Conservation (phyloP, 2,888 invertebrate species). For the Sabatieria punctata region DNA sequence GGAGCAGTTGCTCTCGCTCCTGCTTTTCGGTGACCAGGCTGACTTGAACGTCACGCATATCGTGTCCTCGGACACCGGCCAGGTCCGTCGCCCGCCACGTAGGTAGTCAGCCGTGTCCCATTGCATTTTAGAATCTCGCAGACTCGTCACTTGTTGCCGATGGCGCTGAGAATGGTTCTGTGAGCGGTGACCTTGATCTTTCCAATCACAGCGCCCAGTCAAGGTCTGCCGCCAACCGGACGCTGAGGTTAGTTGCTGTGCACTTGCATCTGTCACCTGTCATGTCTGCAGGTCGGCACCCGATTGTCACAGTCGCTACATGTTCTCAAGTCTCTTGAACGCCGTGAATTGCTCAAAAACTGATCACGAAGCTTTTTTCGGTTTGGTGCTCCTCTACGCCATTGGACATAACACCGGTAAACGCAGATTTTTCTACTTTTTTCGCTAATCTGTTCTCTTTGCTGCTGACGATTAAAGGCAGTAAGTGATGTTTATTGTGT, state of each 20-base stretch:
- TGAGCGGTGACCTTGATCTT: too few relatives aligned
- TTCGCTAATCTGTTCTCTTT: background rate
- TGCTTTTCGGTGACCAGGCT: conserved; percentile 55
- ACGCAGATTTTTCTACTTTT: conserved; percentile 11
- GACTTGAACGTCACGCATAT: background rate
- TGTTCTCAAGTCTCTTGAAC: conserved; percentile 69
- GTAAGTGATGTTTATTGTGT: background rate
- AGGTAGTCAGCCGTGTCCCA: background rate
- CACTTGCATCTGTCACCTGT: too few relatives aligned
- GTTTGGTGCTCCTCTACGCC: conserved; percentile 75
- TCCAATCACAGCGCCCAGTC: too few relatives aligned
- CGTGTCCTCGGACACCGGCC: background rate
- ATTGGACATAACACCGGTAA: conserved; percentile 82
- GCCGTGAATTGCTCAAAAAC: conserved; percentile 74
- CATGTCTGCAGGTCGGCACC: too few relatives aligned
- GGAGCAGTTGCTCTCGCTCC: conserved; percentile 69
- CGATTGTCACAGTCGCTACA: too few relatives aligned
- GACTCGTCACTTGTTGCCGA: background rate
- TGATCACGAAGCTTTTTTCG: conserved; percentile 80
- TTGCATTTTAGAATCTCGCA: conserved; percentile 2
- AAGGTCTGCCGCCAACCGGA: too few relatives aligned
- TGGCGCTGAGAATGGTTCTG: too few relatives aligned
- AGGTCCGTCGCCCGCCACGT: too few relatives aligned
- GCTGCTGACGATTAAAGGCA: background rate
- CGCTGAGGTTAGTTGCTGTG: too few relatives aligned